Evolutionary conservation across 2,797 vertebrate genomes (phyloP), one percentile per base, ranked within the genome.

Genomic region (Chrysocyon brachyurus): DNA sequence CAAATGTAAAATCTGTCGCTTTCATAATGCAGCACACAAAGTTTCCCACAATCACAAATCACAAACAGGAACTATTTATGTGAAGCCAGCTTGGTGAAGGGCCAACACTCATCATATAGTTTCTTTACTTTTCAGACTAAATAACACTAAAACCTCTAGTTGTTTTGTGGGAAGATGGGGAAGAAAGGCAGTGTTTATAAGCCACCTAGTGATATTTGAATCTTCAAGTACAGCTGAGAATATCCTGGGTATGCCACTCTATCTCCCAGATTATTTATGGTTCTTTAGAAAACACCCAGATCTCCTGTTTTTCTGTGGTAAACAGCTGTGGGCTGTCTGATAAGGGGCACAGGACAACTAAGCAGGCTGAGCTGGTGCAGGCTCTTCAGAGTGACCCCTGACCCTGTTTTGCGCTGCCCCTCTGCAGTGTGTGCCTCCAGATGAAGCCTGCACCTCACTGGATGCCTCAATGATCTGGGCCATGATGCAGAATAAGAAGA

Each of bases 401-500:
- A 97, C 79, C 70, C 97, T 92, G 26, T 57, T 10, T 21, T 59
- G 22, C 26, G 97, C 89, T 33, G 90, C 97, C 96, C 24, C 63
- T 84, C 79, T 11, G 0, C 98, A 99, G 99, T 99, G 99, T 52
- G 97, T 99, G 98, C 98, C 98, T 86, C 99, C 99, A 2, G 98
- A 99, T 10, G 98, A 99, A 97, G 98, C 98, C 87, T 99, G 99
- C 86, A 98, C 98, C 14, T 99, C 99, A 1, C 96, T 99, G 36
- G 98, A 98, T 1, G 36, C 98, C 68, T 98, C 99, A 16, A 98
- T 98, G 88, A 99, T 99, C 97, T 61, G 99, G 96, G 97, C 96
- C 49, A 99, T 99, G 99, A 99, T 99, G 99, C 99, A 99, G 98
- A 99, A 99, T 98, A 99, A 98, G 97, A 99, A 99, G 98, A 98